Evolutionary conservation across 2,113 vertebrate species (phyloP).

Genomic region (Cottus gobio): DNA sequence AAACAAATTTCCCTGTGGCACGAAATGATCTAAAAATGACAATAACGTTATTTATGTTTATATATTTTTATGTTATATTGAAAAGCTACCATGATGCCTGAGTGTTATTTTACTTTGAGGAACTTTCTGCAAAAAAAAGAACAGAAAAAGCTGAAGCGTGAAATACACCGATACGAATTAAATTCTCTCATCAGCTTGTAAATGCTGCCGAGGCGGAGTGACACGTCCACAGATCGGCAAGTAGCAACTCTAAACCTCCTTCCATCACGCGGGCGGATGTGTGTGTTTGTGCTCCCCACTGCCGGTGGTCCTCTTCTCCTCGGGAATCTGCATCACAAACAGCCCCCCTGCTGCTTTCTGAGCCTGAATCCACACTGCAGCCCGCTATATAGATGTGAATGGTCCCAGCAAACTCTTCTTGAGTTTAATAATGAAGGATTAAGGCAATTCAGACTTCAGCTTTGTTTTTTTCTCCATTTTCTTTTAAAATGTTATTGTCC

Average conservation of each 20-base stretch:
- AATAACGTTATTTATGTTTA: too few relatives aligned
- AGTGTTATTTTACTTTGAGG: neutral
- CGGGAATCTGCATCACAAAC: conserved; percentile 66
- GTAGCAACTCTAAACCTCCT: neutral
- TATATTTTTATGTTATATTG: too few relatives aligned
- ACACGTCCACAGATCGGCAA: neutral
- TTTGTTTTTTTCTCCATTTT: conserved; percentile 49
- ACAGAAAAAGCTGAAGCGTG: neutral
- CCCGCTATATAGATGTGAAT: conserved; percentile 60
- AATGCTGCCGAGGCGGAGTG: neutral
- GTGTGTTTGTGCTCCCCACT: conserved; percentile 24
- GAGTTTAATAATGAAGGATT: conserved; percentile 77
- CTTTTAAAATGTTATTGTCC: conserved; percentile 67
- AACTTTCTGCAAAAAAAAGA: neutral
- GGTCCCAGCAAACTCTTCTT: conserved; percentile 52
- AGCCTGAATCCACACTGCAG: conserved; percentile 42
- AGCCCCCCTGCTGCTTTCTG: conserved; percentile 51
- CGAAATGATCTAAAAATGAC: too few relatives aligned
- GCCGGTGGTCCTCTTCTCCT: conserved; percentile 70
- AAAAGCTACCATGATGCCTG: neutral
- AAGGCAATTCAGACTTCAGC: conserved; percentile 74
- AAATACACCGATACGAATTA: neutral
- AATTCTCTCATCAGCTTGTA: neutral
- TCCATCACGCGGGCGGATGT: conserved; percentile 23
- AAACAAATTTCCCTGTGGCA: too few relatives aligned